Conservation (phyloP, 2,888 invertebrate genomes). For the Nasonovia ribisnigri region DNA sequence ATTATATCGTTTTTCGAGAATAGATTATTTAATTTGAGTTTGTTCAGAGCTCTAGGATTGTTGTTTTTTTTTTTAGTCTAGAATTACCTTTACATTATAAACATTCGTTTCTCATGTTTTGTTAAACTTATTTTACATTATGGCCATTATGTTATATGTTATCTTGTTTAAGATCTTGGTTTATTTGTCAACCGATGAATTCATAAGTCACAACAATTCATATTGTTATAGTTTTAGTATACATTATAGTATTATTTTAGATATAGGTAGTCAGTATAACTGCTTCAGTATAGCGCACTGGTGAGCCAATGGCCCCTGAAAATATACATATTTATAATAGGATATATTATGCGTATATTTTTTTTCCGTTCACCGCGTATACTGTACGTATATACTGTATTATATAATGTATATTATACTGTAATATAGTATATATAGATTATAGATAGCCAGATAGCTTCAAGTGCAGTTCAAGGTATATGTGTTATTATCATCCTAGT, state of each 20-base stretch:
- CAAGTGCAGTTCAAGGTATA: not conserved
- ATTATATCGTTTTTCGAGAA: too few relatives aligned
- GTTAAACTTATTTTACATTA: not conserved
- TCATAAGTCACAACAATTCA: not conserved
- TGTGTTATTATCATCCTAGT: not conserved
- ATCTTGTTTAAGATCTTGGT: not conserved
- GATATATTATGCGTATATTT: too few relatives aligned
- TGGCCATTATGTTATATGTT: not conserved
- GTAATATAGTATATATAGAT: not conserved
- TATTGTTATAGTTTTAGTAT: not conserved
- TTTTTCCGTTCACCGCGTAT: too few relatives aligned
- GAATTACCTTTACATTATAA: not conserved
- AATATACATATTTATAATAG: not conserved
- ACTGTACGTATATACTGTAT: not conserved
- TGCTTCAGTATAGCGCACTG: not conserved
- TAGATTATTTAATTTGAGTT: too few relatives aligned
- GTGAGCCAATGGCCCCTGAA: not conserved
- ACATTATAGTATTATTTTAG: not conserved
- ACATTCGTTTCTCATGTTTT: not conserved
- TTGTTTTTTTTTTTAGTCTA: not conserved
- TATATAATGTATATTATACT: not conserved
- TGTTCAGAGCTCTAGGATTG: not conserved
- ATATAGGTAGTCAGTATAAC: not conserved
- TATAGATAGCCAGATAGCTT: not conserved
- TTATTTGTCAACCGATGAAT: not conserved